phyloP scores from a whole-genome alignment of 2,113 vertebrate species.

The Ictalurus punctatus region DNA sequence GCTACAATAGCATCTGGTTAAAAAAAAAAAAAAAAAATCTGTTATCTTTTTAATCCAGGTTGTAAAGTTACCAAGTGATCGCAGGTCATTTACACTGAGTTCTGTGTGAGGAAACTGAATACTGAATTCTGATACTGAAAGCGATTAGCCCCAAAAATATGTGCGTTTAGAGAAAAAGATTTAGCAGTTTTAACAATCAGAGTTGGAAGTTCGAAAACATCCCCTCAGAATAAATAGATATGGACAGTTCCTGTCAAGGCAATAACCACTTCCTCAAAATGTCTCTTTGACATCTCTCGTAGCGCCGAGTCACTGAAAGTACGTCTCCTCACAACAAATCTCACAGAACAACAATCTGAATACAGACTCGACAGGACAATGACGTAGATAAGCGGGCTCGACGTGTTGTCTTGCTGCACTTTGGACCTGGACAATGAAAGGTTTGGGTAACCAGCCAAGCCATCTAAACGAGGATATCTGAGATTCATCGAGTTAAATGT shows the following conservation, averaged over 20 bases:
- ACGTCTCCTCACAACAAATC: too few relatives aligned
- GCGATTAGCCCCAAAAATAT: not conserved
- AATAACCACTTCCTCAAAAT: constrained; percentile 21
- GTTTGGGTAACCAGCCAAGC: not conserved
- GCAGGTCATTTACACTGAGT: not conserved
- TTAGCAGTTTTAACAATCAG: not conserved
- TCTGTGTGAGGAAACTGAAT: not conserved
- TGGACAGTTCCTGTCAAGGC: constrained; percentile 17
- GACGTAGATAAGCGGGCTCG: not conserved
- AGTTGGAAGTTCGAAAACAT: not conserved
- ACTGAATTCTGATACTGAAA: not conserved
- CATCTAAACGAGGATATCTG: not conserved
- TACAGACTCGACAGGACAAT: not conserved
- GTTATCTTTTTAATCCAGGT: not conserved
- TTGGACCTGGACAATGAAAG: not conserved
- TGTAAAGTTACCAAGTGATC: not conserved
- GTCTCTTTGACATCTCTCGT: not conserved
- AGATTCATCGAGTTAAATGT: not conserved
- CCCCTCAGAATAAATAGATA: constrained; percentile 30
- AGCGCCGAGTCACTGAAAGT: not conserved
- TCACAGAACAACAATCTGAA: not conserved
- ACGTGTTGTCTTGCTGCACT: not conserved
- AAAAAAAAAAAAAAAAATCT: not conserved
- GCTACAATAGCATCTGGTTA: not conserved
- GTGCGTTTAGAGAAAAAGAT: not conserved